Conservation (phyloP, 1,140 invertebrate species). For the Drosophila azteca region DNA sequence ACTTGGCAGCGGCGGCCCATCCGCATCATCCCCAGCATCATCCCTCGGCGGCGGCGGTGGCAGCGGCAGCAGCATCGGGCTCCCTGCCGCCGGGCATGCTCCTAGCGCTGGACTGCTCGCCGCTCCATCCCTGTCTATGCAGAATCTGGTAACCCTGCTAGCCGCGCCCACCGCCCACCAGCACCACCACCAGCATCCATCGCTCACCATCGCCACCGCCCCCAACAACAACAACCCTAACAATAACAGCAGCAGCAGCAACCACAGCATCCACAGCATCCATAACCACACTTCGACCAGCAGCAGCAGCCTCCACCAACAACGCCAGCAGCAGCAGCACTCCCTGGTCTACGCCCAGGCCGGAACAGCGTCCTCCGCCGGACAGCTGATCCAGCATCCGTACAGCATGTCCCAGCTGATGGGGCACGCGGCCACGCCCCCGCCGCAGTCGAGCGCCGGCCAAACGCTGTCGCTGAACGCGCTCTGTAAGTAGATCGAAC, state of each 20-base stretch:
- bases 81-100: slow-evolving; percentile 74
- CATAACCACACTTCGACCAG: slow-evolving; percentile 30
- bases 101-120: slow-evolving; percentile 84
- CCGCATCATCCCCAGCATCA: slow-evolving; percentile 52
- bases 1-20: slow-evolving; percentile 59
- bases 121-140: slow-evolving; percentile 92
- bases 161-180: slow-evolving; percentile 86
- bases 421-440: slow-evolving; percentile 59
- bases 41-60: slow-evolving; percentile 51
- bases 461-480: slow-evolving; percentile 63
- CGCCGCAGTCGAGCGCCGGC: slow-evolving; percentile 35
- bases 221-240: slow-evolving; percentile 19
- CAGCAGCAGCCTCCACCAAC: slow-evolving; percentile 4
- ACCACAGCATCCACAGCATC: slow-evolving; percentile 5
- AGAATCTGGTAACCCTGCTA: slow-evolving; percentile 92
- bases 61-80: slow-evolving; percentile 36
- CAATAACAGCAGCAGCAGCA: slow-evolving; percentile 19
- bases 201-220: slow-evolving; percentile 63
- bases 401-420: slow-evolving; percentile 67
- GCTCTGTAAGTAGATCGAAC: slow-evolving; percentile 71
- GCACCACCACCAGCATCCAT: slow-evolving; percentile 34
- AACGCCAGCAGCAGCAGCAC: slow-evolving; percentile 40
- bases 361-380: slow-evolving; percentile 29
- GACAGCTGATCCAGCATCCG: slow-evolving; percentile 40
- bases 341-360: slow-evolving; percentile 33